phyloP scores from a whole-genome alignment of 2,888 invertebrate species.

The Tenthredo distinguenda region DNA sequence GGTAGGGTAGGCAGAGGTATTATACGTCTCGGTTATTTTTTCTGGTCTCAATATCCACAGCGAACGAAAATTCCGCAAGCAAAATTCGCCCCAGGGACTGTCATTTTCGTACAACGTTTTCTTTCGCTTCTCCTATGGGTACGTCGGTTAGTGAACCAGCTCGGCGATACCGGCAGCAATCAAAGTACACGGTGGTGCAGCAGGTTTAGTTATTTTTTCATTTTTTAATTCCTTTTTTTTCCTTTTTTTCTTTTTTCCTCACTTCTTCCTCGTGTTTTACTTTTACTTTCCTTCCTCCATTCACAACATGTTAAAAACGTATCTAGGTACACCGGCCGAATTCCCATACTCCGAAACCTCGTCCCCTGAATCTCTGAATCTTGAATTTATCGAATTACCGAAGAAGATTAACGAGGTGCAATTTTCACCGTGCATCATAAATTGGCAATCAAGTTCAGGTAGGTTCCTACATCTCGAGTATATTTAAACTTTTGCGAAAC shows the following conservation, averaged over 20 bases:
- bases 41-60: slow-evolving; percentile 38
- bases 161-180: slow-evolving; percentile 16
- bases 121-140: slow-evolving; percentile 9
- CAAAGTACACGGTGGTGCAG: not conserved
- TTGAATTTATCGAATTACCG: not conserved
- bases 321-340: not conserved
- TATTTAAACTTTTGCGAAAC: slow-evolving; percentile 15
- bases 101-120: slow-evolving; percentile 43
- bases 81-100: slow-evolving; percentile 50
- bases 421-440: not conserved
- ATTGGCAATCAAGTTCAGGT: not conserved
- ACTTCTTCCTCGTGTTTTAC: not conserved
- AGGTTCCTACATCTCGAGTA: not conserved
- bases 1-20: not conserved
- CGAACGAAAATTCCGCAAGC: slow-evolving; percentile 35
- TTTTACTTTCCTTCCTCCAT: not conserved
- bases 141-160: slow-evolving; percentile 46
- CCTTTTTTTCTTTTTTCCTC: not conserved
- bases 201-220: not conserved
- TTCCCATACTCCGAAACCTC: not conserved
- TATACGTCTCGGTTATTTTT: not conserved
- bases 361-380: not conserved
- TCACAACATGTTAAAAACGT: not conserved
- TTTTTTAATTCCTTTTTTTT: not conserved
- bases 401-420: not conserved